phyloP scores from a whole-genome alignment of 2,797 vertebrate genomes.

The Malacoraja senta region DNA sequence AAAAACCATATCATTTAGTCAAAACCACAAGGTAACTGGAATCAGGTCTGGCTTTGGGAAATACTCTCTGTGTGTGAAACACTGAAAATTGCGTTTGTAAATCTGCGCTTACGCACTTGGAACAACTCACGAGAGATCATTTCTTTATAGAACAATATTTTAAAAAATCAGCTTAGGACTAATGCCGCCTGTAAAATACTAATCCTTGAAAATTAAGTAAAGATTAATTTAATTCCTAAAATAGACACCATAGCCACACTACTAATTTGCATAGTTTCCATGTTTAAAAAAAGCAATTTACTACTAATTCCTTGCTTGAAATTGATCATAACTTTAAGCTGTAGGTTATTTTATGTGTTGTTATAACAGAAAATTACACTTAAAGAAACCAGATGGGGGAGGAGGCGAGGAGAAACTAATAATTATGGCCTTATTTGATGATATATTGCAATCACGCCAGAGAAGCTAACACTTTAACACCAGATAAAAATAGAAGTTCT shows the following conservation, averaged over 20 bases:
- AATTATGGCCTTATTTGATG: conserved; percentile 68
- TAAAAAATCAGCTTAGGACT: conserved; percentile 30
- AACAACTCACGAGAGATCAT: conserved; percentile 25
- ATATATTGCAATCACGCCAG: conserved; percentile 59
- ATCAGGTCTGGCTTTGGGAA: background rate
- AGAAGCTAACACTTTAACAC: conserved; percentile 57
- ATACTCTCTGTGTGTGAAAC: background rate
- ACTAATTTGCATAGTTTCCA: conserved; percentile 32
- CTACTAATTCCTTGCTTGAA: conserved; percentile 36
- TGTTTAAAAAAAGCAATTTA: conserved; percentile 27
- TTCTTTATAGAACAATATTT: conserved; percentile 24
- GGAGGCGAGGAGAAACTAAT: conserved; percentile 53
- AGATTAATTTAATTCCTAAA: conserved; percentile 39
- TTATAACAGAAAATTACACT: conserved; percentile 51
- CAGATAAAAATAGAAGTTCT: conserved; percentile 61
- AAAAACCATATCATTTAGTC: conserved; percentile 7
- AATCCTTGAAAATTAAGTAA: conserved; percentile 38
- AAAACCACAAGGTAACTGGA: conserved; percentile 30
- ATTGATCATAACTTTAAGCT: conserved; percentile 47
- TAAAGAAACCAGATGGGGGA: conserved; percentile 49
- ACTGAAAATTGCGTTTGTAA: conserved; percentile 17
- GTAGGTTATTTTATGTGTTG: conserved; percentile 44
- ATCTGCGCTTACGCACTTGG: conserved; percentile 24
- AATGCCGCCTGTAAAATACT: conserved; percentile 24
- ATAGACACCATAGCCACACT: conserved; percentile 34